These are phyloP conservation scores for Sylvia borin DNA, from an alignment of 2,797 vertebrate species.

Conservation along the genomic window DNA sequence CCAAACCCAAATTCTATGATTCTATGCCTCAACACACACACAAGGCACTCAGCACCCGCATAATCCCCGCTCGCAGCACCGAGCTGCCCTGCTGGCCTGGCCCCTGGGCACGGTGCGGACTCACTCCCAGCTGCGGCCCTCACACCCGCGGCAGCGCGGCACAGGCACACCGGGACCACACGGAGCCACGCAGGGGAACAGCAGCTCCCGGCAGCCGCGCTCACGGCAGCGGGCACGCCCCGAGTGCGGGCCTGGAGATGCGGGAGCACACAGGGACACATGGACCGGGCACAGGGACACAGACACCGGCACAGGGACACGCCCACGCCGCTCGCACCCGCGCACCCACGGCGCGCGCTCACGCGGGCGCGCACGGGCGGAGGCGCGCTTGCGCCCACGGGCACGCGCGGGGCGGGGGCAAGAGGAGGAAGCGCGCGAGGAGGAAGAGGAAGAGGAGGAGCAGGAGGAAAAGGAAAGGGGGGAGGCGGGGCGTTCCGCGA, in stretches of 20 bases:
- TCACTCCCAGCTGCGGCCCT: neutral
- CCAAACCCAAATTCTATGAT: neutral
- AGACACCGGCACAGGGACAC: too few species aligned
- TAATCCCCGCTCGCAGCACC: neutral
- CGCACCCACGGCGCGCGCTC: neutral
- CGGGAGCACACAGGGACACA: neutral
- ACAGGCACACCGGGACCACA: neutral
- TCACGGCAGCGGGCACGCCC: rapidly evolving
- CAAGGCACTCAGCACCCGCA: neutral
- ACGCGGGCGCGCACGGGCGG: neutral
- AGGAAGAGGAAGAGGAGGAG: neutral
- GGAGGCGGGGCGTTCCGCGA: neutral
- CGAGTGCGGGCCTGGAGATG: rapidly evolving
- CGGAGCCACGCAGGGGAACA: rapidly evolving
- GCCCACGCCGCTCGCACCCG: rapidly evolving
- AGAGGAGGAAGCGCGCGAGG: neutral
- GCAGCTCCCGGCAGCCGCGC: neutral
- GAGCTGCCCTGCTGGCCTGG: neutral
- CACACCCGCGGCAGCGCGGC: neutral
- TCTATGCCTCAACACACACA: neutral
- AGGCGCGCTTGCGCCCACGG: neutral
- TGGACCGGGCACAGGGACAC: too few species aligned
- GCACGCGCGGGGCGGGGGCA: neutral
- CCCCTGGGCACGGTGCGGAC: rapidly evolving
- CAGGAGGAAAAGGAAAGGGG: neutral